Evolutionary conservation across 1,140 invertebrate genomes (phyloP).

Genomic region (Nasonia longicornis): DNA sequence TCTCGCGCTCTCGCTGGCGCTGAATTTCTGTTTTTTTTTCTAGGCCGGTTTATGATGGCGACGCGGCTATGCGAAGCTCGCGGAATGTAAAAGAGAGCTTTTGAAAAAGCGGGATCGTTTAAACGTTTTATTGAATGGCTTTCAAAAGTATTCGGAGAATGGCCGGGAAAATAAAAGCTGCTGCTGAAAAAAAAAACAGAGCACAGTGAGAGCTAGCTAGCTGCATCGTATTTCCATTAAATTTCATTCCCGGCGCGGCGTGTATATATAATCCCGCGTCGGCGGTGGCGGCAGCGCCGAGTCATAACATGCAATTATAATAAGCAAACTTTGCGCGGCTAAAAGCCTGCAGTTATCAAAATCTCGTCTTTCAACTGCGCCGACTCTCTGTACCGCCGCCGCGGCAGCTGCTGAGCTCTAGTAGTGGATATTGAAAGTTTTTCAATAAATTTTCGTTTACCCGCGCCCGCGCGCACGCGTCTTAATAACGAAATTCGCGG

Average conservation of each 20-base stretch:
- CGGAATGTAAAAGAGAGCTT: too few relatives aligned
- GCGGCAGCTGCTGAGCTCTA: neutral
- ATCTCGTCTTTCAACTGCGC: neutral
- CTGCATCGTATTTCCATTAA: neutral
- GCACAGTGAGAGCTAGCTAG: too few relatives aligned
- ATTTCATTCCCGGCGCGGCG: neutral
- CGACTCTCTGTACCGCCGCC: neutral
- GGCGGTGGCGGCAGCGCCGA: too few relatives aligned
- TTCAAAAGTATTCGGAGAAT: too few relatives aligned
- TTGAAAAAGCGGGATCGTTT: neutral
- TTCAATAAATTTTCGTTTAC: slow-evolving; percentile 42
- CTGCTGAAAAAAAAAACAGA: too few relatives aligned
- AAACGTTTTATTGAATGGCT: slow-evolving; percentile 10
- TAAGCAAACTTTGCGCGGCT: neutral
- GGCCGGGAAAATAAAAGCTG: too few relatives aligned
- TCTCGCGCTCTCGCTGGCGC: neutral
- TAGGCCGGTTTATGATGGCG: too few relatives aligned
- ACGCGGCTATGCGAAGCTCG: too few relatives aligned
- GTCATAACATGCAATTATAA: slow-evolving; percentile 1
- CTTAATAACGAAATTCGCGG: slow-evolving; percentile 40
- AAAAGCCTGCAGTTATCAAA: neutral
- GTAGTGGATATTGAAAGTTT: slow-evolving; percentile 40
- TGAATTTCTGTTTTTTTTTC: neutral
- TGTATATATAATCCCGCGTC: neutral
- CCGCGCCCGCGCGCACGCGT: neutral